phyloP scores from a whole-genome alignment of 2,797 vertebrate genomes.

The Macrochelys suwanniensis region DNA sequence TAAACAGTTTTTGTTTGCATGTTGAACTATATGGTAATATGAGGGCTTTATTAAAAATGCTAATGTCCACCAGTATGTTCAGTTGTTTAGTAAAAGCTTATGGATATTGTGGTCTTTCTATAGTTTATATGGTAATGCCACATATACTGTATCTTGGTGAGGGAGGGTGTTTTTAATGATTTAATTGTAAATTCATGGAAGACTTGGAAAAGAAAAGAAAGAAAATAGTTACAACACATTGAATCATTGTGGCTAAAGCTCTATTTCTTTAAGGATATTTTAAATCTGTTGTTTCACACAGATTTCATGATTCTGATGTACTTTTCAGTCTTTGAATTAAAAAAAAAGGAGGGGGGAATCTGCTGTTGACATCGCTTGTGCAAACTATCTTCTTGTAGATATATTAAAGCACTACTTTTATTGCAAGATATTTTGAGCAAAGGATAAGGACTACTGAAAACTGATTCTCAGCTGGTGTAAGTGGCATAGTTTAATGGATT shows the following conservation, averaged over 20 bases:
- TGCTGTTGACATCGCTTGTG: background rate
- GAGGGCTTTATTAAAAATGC: slow-evolving; percentile 76
- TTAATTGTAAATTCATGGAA: slow-evolving; percentile 58
- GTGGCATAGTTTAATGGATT: slow-evolving; percentile 72
- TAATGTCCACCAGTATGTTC: background rate
- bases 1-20: slow-evolving; percentile 59
- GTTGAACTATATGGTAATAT: slow-evolving; percentile 62
- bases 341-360: background rate
- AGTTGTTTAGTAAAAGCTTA: slow-evolving; percentile 58
- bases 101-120: slow-evolving; percentile 59
- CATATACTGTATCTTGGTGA: slow-evolving; percentile 31
- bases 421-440: slow-evolving; percentile 58
- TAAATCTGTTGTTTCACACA: slow-evolving; percentile 1
- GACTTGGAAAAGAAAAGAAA: background rate
- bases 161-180: slow-evolving; percentile 46
- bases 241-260: background rate
- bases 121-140: slow-evolving; percentile 49
- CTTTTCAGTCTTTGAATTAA: background rate
- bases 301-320: background rate
- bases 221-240: background rate
- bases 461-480: slow-evolving; percentile 65
- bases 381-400: background rate
- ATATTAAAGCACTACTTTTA: slow-evolving; percentile 33
- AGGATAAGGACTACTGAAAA: slow-evolving; percentile 15
- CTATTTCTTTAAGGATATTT: background rate